Evolutionary conservation across 2,113 vertebrate species (phyloP), one percentile per base, ranked within the genome.

Genomic region (Leuciscus idus): DNA sequence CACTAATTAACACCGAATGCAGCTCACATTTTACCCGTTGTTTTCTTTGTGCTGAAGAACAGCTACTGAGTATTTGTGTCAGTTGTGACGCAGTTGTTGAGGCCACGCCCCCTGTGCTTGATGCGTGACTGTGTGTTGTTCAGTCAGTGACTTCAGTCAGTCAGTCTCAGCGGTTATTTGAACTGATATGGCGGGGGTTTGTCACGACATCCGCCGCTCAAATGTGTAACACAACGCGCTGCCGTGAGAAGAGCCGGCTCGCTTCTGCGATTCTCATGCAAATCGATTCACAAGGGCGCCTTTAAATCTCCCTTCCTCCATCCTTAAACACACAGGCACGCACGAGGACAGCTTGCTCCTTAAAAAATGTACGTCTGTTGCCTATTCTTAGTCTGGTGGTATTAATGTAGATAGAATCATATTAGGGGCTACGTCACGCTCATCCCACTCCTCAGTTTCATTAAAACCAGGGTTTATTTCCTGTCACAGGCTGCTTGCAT

Each of bases 201-300:
- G 95, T 96, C 95, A 96, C 95, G 95, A 95, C 94, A 96, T 94
- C 94, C 91, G 88, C 91, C 85, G 92, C 91, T 94, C 91, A 93
- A 92, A 93, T 94, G 89, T 93, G 93, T 94, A 93, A 91, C 90
- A 92, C 94, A 92, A 91, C 93, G 92, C 93, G 88, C 90, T 95
- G 89, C 93, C 93, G 94, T 95, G 95, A 93, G 93, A 94, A 92
- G 91, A 61, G 74, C 92, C 89, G 91, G 90, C 90, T 92, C 93
- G 91, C 91, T 91, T 92, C 92, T 92, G 91, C 92, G 93, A 92
- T 93, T 93, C 90, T 92, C 93, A 95, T 93, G 94, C 94, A 95
- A 94, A 95, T 94, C 92, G 88, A 92, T 93, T 93, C 88, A 90
- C 84, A 64, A 82, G 86, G 90, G 83, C 86, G 90, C 4, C 87